Base-by-base conservation (phyloP, 1,140 invertebrate species). In the Proales similis region DNA sequence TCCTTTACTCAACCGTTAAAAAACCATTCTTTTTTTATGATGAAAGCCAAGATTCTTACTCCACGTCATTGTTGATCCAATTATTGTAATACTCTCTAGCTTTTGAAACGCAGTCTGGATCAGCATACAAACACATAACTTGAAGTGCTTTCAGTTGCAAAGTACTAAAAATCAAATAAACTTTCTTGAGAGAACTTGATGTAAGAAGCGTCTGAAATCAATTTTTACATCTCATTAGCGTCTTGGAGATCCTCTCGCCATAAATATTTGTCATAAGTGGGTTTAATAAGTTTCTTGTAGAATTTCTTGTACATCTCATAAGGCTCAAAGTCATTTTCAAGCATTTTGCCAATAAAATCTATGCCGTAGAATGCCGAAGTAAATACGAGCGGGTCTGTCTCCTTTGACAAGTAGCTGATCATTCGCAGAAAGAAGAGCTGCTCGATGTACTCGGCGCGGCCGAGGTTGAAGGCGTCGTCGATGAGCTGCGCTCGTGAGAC, bases 381-480 rank as follows among this genome's bases (percentile, higher is more conserved):
- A 78, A 79, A 80, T 1, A 78, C 76, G 5, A 78, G 66, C 51
- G 71, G 70, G 51, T 74, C 67, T 0, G 29, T 48, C 65, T 79
- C 79, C 17, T 70, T 67, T 11, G 70, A 64, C 39, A 79, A 48
- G 64, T 78, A 79, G 19, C 61, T 67, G 5, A 70, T 70, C 63
- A 79, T 67, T 24, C 71, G 66, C 43, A 80, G 65, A 7, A 72
- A 68, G 4, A 72, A 64, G 29, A 17, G 20, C 45, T 57, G 39
- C 22, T 61, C 26, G 6, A 45, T 9, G 2, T 32, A 7, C 26
- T 61, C 53, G 24, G 70, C 72, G 14, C 68, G 66, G 17, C 78
- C 77, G 14, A 80, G 66, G 39, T 70, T 71, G 65, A 79, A 78
- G 0, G 75, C 71, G 65, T 80, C 79, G 61, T 78, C 71, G 7